Percentiles rank a stretch among this genome's conserved stretches.
Conservation (phyloP, 2,113 vertebrate species). For the Macroglossus sobrinus region DNA sequence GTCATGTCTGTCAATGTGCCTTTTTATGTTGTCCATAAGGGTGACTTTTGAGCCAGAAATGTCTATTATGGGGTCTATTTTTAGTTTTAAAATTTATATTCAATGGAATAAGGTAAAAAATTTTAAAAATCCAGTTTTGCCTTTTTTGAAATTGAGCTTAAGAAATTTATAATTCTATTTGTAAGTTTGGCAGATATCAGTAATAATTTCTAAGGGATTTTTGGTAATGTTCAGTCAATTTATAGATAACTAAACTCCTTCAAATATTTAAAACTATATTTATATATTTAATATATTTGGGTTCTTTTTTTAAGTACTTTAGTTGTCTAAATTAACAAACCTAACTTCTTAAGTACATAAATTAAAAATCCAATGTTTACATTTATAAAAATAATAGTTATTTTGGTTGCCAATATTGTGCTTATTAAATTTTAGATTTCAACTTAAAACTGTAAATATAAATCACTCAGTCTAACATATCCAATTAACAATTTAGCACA, state of each 20-base stretch:
- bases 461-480: not conserved
- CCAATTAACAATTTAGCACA: not conserved
- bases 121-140: not conserved
- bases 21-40: not conserved
- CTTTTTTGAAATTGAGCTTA: not conserved
- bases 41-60: not conserved
- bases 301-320: slow-evolving; percentile 14
- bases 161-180: slow-evolving; percentile 12
- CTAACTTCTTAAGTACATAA: not conserved
- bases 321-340: slow-evolving; percentile 28
- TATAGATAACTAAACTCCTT: not conserved
- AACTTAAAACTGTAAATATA: slow-evolving; percentile 25
- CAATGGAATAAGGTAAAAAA: not conserved
- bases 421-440: slow-evolving; percentile 40
- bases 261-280: slow-evolving; percentile 4
- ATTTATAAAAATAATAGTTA: not conserved
- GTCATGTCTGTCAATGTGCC: not conserved
- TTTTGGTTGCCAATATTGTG: not conserved
- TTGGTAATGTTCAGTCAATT: not conserved
- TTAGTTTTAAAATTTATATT: slow-evolving; percentile 25
- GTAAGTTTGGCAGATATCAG: not conserved
- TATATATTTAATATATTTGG: not conserved
- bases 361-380: not conserved
- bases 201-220: not conserved
- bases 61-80: not conserved